A percentile compares a stretch with the other conserved stretches of the same genome.
Conservation (phyloP, 2,888 invertebrate species). For the Halocaridina rubra region DNA sequence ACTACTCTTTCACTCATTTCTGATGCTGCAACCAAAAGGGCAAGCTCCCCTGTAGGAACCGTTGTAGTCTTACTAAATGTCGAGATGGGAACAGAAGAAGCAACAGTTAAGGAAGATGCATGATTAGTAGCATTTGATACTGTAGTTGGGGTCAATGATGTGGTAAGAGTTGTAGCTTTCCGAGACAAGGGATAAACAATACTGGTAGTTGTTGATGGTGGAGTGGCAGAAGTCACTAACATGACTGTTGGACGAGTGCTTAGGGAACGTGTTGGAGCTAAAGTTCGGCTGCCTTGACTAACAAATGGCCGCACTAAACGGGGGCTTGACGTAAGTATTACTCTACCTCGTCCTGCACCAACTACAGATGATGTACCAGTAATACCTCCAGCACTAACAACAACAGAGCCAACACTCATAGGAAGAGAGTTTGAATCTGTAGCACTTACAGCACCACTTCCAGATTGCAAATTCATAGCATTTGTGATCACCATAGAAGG, state of each 20-base stretch:
- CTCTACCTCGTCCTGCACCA: conserved; percentile 8
- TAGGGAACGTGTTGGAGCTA: background rate
- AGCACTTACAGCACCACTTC: background rate
- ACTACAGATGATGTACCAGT: background rate
- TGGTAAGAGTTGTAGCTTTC: background rate
- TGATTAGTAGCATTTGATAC: background rate
- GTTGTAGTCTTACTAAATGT: background rate
- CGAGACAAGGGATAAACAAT: background rate
- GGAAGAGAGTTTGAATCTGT: background rate
- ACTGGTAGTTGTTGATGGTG: background rate
- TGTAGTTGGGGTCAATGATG: background rate
- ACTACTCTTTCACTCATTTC: conserved; percentile 46
- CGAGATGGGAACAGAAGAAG: background rate
- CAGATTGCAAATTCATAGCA: background rate
- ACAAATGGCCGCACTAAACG: conserved; percentile 31
- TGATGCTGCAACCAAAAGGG: conserved; percentile 46
- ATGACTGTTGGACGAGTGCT: conserved; percentile 18
- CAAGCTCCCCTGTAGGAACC: conserved; percentile 40
- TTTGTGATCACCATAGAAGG: conserved; percentile 48
- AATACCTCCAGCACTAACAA: conserved; percentile 27
- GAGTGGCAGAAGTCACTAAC: conserved; percentile 24
- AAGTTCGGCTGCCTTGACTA: background rate
- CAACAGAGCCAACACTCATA: conserved; percentile 22
- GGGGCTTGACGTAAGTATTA: conserved; percentile 46
- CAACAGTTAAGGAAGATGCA: background rate